Conservation (phyloP, 2,797 vertebrate genomes). For the Gephyroberyx darwinii region DNA sequence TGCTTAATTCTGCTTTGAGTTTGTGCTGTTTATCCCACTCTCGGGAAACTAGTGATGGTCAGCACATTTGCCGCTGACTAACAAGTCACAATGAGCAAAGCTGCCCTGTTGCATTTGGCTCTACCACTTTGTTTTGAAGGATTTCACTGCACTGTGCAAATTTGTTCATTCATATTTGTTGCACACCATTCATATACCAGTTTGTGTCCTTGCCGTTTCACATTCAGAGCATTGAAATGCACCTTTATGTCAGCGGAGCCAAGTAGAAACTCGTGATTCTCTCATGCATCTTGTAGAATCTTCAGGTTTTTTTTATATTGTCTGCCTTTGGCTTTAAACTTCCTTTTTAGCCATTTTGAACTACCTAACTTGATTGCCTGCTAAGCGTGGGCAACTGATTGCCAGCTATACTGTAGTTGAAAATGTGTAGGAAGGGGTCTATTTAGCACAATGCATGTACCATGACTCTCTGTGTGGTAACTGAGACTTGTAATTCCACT, state of each 20-base stretch:
- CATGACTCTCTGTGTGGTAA: too few relatives aligned
- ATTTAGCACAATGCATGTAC: constrained; percentile 9
- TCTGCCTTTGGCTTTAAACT: background rate
- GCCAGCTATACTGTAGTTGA: background rate
- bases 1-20: constrained; percentile 37
- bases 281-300: background rate
- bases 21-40: constrained; percentile 26
- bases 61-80: constrained; percentile 58
- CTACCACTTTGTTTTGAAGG: constrained; percentile 4
- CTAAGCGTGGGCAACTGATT: background rate
- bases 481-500: too few relatives aligned
- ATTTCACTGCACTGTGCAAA: constrained; percentile 16
- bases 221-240: constrained; percentile 24
- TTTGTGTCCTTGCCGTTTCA: constrained; percentile 45
- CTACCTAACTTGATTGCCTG: background rate
- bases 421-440: constrained; percentile 28
- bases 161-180: constrained; percentile 13
- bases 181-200: background rate
- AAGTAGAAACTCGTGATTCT: constrained; percentile 23
- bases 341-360: background rate
- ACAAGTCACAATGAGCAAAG: constrained; percentile 47
- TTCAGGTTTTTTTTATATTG: background rate
- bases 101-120: constrained; percentile 41
- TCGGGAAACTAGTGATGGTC: constrained; percentile 34
- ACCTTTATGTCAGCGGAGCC: constrained; percentile 45